Conservation (phyloP, 1,140 invertebrate species). For the Nephila pilipes region DNA sequence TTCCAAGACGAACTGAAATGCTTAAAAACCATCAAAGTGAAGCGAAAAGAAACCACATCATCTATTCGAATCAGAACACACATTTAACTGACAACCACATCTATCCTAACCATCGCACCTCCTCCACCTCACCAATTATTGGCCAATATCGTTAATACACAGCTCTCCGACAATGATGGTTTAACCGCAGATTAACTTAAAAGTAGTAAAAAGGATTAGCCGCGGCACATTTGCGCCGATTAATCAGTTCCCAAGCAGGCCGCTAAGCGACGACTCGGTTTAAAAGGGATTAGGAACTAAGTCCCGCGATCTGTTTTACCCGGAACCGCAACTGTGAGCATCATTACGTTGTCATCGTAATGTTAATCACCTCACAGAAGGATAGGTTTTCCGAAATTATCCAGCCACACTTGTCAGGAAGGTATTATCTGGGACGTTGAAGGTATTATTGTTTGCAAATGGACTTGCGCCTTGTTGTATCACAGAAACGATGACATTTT, state of each 20-base stretch:
- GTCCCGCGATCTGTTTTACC: slow-evolving; percentile 54
- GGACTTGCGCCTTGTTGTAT: background rate
- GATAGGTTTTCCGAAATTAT: slow-evolving; percentile 51
- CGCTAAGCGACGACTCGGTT: slow-evolving; percentile 52
- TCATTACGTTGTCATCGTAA: slow-evolving; percentile 68
- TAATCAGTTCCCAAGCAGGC: slow-evolving; percentile 38
- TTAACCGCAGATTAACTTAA: slow-evolving; percentile 63
- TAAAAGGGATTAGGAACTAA: slow-evolving; percentile 55
- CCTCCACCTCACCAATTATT: background rate
- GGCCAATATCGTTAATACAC: slow-evolving; percentile 48
- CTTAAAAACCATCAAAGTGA: too few relatives aligned
- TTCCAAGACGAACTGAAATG: too few relatives aligned
- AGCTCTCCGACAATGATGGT: slow-evolving; percentile 9
- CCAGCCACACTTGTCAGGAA: slow-evolving; percentile 52
- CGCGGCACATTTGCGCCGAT: slow-evolving; percentile 47
- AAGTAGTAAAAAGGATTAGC: slow-evolving; percentile 58
- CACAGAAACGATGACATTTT: slow-evolving; percentile 31
- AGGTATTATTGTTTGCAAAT: slow-evolving; percentile 68
- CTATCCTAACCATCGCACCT: background rate
- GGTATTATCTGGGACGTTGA: slow-evolving; percentile 39
- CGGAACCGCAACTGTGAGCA: background rate
- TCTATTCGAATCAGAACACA: background rate
- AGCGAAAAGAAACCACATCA: too few relatives aligned
- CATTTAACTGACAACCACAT: slow-evolving; percentile 21
- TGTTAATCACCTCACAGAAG: slow-evolving; percentile 62